These are phyloP conservation scores for Laterallus jamaicensis DNA, from an alignment of 2,113 vertebrate genomes.

Conservation along the genomic window DNA sequence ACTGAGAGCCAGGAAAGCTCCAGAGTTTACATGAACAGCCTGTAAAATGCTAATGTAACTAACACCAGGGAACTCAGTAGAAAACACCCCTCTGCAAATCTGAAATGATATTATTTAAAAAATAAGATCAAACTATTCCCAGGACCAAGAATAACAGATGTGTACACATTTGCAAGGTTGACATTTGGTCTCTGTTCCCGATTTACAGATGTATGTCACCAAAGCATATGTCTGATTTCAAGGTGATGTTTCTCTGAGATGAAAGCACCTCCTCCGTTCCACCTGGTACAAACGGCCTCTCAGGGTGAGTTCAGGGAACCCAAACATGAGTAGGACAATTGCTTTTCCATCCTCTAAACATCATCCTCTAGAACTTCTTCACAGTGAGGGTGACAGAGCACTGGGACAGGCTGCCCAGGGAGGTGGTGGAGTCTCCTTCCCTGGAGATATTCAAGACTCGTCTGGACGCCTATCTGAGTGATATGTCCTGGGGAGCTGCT, in stretches of 20 bases:
- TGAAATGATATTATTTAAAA: background rate
- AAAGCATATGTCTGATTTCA: background rate
- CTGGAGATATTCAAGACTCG: too few species aligned
- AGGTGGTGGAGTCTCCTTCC: too few species aligned
- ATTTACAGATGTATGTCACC: background rate
- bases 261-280: background rate
- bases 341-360: background rate
- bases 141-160: background rate
- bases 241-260: background rate
- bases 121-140: background rate
- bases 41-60: conserved; percentile 1
- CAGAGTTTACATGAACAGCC: background rate
- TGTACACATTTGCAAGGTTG: background rate
- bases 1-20: background rate
- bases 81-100: background rate
- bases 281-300: background rate
- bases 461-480: too few species aligned
- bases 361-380: too few species aligned
- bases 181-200: background rate
- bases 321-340: background rate
- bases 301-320: background rate
- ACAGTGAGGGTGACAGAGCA: too few species aligned
- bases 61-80: background rate
- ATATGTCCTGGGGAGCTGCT: too few species aligned
- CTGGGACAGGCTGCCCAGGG: too few species aligned